Base-by-base conservation (phyloP, 2,797 vertebrate species). In the Chlorospingus semifuscus region DNA sequence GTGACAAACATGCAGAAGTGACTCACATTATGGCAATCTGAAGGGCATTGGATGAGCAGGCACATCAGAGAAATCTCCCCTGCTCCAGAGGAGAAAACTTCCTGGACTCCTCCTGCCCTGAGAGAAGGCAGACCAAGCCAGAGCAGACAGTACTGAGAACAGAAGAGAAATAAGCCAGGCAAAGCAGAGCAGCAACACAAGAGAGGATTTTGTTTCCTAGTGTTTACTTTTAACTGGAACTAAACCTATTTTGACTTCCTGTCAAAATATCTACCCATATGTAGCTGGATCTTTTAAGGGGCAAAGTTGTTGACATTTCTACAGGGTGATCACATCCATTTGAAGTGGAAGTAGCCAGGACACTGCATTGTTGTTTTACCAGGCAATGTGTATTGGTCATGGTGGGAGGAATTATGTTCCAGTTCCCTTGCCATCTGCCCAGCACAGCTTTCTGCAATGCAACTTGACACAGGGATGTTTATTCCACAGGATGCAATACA, bases 361-460 rank as follows among this genome's bases (percentile, higher is more conserved):
- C 83, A 84, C 84, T 89, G 84, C 7, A 30, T 47, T 12, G 21
- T 71, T 75, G 88, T 96, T 95, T 96, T 78, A 69, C 59, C 85
- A 82, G 70, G 61, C 91, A 83, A 79, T 89, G 68, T 88, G 8
- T 70, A 64, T 55, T 75, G 56, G 36, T 86, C 90, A 86, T 47
- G 66, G 90, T 20, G 19, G 86, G 63, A 68, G 83, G 89, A 94
- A 81, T 96, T 94, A 71, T 89, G 90, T 93, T 93, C 91, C 71
- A 64, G 89, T 95, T 87, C 96, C 83, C 79, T 89, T 97, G 96
- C 97, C 96, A 93, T 97, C 97, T 97, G 96, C 96, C 95, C 93
- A 93, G 92, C 91, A 93, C 93, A 91, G 88, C 86, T 97, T 97
- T 97, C 94, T 95, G 92, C 30, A 16, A 63, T 52, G 86, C 94